Conservation (phyloP, 1,140 invertebrate species). For the Scaptomyza graminum region DNA sequence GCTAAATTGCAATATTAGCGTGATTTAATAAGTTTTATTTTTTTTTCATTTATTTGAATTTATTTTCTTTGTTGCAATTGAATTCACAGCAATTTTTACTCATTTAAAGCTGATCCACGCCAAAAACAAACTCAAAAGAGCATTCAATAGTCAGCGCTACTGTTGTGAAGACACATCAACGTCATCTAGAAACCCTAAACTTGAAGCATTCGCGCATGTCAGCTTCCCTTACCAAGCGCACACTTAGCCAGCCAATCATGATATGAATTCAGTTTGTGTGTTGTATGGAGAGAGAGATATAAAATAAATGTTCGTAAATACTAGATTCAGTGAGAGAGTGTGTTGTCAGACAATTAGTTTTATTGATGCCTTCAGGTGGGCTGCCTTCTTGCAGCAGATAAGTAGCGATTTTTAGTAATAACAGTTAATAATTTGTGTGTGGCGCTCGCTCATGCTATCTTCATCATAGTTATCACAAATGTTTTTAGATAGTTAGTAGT, state of each 20-base stretch:
- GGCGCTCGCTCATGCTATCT: conserved; percentile 5
- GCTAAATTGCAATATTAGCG: conserved; percentile 37
- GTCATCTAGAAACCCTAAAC: neutral
- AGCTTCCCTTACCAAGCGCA: neutral
- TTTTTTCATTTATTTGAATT: too few relatives aligned
- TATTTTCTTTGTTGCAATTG: conserved; percentile 14
- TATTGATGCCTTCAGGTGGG: conserved; percentile 74
- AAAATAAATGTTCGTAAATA: conserved; percentile 18
- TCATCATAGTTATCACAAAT: conserved; percentile 19
- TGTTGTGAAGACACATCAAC: too few relatives aligned
- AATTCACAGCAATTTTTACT: conserved; percentile 1
- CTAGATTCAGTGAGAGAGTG: neutral
- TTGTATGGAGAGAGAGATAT: neutral
- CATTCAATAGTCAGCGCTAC: too few relatives aligned
- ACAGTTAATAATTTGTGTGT: conserved; percentile 27
- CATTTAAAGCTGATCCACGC: too few relatives aligned
- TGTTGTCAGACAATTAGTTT: conserved; percentile 61
- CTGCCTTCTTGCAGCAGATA: conserved; percentile 61
- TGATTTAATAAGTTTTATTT: conserved; percentile 19
- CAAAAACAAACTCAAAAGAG: too few relatives aligned
- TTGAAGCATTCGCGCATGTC: conserved; percentile 6
- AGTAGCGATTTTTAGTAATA: conserved; percentile 54
- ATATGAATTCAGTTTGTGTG: neutral
- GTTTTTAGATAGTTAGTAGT: neutral
- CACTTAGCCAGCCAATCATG: conserved; percentile 10